Evolutionary conservation across 92 coral and sea anemone genomes (phyloP).

Genomic region (Diadumene lineata): DNA sequence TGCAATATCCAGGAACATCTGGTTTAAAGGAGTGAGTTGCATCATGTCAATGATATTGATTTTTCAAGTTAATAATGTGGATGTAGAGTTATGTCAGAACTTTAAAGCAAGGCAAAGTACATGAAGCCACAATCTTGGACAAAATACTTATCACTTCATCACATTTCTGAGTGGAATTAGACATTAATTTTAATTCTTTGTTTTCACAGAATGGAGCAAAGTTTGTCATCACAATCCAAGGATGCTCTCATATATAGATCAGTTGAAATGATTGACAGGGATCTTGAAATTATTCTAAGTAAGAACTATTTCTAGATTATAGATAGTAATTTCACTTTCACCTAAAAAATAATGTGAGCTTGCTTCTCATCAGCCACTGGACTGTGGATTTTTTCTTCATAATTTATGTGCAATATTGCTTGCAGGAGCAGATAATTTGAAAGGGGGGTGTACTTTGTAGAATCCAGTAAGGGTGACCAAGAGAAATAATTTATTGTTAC

Average conservation of each 20-base stretch:
- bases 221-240: constrained; percentile 23
- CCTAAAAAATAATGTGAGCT: background rate
- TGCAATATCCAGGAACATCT: too few relatives aligned
- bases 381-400: too few relatives aligned
- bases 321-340: background rate
- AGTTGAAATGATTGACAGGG: constrained; percentile 52
- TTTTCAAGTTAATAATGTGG: too few relatives aligned
- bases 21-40: too few relatives aligned
- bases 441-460: too few relatives aligned
- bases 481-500: too few relatives aligned
- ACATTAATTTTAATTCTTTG: background rate
- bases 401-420: too few relatives aligned
- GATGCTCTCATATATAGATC: constrained; percentile 59
- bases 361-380: background rate
- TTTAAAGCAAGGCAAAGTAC: too few relatives aligned
- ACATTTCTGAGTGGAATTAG: background rate
- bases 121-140: background rate
- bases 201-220: constrained; percentile 5
- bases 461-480: too few relatives aligned
- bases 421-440: too few relatives aligned
- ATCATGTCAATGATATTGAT: too few relatives aligned
- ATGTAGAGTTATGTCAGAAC: too few relatives aligned
- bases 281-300: constrained; percentile 50
- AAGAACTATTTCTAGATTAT: background rate
- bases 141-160: background rate